Evolutionary conservation across 1,140 invertebrate genomes (phyloP).

Genomic region (Pristionchus pacificus): DNA sequence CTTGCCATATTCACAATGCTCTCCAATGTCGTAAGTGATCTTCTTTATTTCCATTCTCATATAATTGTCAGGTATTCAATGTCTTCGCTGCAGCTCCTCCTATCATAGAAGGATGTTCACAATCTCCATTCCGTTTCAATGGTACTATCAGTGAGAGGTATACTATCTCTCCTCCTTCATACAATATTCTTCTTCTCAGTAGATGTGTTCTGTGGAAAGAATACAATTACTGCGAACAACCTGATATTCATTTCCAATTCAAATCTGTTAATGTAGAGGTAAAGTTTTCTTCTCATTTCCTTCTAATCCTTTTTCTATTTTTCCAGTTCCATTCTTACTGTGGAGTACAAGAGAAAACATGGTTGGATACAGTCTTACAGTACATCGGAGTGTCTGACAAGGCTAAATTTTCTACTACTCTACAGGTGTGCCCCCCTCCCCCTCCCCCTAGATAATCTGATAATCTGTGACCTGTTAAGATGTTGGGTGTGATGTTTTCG

Average conservation of each 20-base stretch:
- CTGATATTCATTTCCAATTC: not conserved
- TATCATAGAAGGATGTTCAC: not conserved
- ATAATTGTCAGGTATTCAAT: not conserved
- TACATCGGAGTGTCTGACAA: conserved; percentile 15
- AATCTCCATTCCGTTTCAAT: not conserved
- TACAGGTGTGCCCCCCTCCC: not conserved
- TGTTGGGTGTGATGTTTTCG: conserved; percentile 27
- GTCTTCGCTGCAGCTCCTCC: not conserved
- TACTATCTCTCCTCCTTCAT: not conserved
- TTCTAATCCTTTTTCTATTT: not conserved
- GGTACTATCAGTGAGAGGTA: not conserved
- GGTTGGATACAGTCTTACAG: conserved; percentile 11
- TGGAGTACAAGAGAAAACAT: conserved; percentile 10
- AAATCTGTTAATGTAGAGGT: not conserved
- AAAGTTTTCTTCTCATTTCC: not conserved
- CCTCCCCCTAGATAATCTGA: not conserved
- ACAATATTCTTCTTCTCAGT: no score
- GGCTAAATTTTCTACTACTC: conserved; percentile 20
- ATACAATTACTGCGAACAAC: not conserved
- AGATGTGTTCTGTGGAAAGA: not conserved
- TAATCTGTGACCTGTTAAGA: conserved; percentile 4
- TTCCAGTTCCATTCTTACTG: conserved; percentile 23
- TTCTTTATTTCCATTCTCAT: no score
- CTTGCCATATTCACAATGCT: conserved; percentile 35
- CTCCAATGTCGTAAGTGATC: conserved; percentile 38